Conservation (phyloP, 2,888 invertebrate genomes). For the Caradrina kadenii region DNA sequence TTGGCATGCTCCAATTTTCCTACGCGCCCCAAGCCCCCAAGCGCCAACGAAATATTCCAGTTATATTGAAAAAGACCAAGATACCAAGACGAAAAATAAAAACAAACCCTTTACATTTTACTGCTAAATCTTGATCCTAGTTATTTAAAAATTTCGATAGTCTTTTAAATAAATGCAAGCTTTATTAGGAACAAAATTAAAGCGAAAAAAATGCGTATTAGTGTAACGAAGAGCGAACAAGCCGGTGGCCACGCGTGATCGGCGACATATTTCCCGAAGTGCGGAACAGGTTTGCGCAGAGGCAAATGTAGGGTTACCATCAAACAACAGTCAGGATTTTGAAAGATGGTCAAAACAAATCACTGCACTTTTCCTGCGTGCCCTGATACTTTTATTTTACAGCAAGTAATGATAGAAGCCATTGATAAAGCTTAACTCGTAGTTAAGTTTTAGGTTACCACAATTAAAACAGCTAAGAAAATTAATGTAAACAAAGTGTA, state of each 20-base stretch:
- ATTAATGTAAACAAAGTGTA: not conserved
- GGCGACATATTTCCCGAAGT: constrained; percentile 86
- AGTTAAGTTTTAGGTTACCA: too few species aligned
- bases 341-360: not conserved
- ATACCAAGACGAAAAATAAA: not conserved
- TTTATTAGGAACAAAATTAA: constrained; percentile 18
- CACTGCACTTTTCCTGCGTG: too few species aligned
- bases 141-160: not conserved
- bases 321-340: not conserved
- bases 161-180: constrained; percentile 34
- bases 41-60: not conserved
- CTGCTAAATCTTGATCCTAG: not conserved
- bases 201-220: constrained; percentile 71
- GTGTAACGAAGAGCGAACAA: constrained; percentile 79
- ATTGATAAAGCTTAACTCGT: too few species aligned
- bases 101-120: not conserved
- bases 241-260: constrained; percentile 83
- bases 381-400: too few species aligned
- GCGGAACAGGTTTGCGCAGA: constrained; percentile 84
- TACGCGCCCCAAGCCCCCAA: constrained; percentile 1
- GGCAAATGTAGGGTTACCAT: constrained; percentile 64
- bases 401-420: too few species aligned
- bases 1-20: constrained; percentile 16
- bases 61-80: not conserved
- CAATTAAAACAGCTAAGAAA: too few species aligned